Evolutionary conservation across 2,113 vertebrate species (phyloP), one percentile per base, ranked within the genome.

Genomic region (Oryzias celebensis): DNA sequence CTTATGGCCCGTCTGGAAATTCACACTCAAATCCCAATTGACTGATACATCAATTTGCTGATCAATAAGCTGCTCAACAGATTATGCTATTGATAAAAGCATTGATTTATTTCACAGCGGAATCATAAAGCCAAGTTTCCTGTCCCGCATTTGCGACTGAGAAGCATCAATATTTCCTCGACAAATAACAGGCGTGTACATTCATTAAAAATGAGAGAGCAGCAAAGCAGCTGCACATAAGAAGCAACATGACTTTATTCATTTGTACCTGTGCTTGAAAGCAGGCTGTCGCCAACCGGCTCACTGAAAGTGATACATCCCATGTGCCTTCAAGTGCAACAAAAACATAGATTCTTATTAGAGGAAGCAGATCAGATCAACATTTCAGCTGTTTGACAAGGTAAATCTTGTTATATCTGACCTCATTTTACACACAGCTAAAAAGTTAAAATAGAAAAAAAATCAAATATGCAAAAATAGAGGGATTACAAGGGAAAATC

Each of bases 11-110:
- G 26, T 23, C 45, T 26, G 17, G 62, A 66, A 62, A 51, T 41
- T 26, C 36, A 17, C 16, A 14, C 49, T 16, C 14, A 51, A 31
- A 31, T 53, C 43, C 58, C 62, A 51, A 59, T 3, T 62, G 47
- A 74, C 20, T 69, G 31, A 65, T 65, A 52, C 15, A 73, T 62
- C 66, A 51, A 63, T 73, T 6, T 36, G 77, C 66, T 44, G 64
- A 81, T 75, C 17, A 24, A 22, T 28, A 47, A 44, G 61, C 50
- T 54, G 16, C 48, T 78, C 17, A 70, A 59, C 28, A 74, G 73
- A 79, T 79, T 52, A 62, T 47, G 56, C 7, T 65, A 58, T 62
- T 72, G 61, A 70, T 48, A 14, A 31, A 69, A 57, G 28, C n/a
- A 71, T 66, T 58, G 45, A 71, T 71, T 72, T 3, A 10, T 6